phyloP scores from a whole-genome alignment of 2,113 vertebrate species.

The Heterocephalus glaber region DNA sequence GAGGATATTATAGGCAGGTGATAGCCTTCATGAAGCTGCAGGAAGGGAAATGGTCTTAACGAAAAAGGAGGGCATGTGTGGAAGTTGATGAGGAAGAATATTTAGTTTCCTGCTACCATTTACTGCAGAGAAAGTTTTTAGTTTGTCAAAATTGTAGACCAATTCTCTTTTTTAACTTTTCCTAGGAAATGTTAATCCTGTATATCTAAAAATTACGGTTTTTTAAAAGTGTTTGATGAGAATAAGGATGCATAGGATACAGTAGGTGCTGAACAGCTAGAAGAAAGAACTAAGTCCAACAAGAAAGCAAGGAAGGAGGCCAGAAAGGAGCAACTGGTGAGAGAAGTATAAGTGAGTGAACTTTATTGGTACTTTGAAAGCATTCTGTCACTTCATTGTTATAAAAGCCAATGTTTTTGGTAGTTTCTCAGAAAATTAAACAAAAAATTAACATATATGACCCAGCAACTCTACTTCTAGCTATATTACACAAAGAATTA shows the following conservation, averaged over 20 bases:
- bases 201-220: neutral
- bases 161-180: neutral
- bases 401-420: neutral
- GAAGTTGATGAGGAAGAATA: neutral
- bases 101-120: neutral
- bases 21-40: neutral
- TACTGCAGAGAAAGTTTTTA: accelerated
- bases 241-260: neutral
- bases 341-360: neutral
- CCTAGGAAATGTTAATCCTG: neutral
- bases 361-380: neutral
- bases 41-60: neutral
- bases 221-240: neutral
- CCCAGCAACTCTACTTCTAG: neutral
- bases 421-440: neutral
- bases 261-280: neutral
- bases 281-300: neutral
- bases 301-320: neutral
- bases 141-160: neutral
- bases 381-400: neutral
- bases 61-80: neutral
- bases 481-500: neutral
- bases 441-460: neutral
- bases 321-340: neutral
- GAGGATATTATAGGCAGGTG: neutral